These are phyloP conservation scores for Pangasianodon gigas DNA, from an alignment of 2,113 vertebrate genomes.

Conservation along the genomic window DNA sequence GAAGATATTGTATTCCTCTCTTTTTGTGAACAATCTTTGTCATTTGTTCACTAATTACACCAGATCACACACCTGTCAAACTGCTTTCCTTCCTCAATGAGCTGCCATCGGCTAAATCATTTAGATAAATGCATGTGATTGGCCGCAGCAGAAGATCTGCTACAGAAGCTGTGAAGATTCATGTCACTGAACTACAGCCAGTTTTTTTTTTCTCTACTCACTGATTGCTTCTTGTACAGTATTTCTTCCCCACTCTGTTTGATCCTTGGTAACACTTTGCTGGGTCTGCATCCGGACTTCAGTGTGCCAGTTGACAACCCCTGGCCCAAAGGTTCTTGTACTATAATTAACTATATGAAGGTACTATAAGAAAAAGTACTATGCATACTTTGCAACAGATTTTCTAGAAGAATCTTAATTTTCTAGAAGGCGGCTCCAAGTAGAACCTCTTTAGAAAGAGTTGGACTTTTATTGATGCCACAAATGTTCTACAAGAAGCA, in stretches of 20 bases:
- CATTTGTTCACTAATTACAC: not conserved
- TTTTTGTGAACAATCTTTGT: not conserved
- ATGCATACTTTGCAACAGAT: not conserved
- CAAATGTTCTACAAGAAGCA: not conserved
- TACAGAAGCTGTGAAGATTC: not conserved
- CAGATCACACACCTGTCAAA: not conserved
- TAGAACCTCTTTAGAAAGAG: not conserved
- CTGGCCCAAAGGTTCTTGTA: not conserved
- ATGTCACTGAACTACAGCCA: not conserved
- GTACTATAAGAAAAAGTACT: not conserved
- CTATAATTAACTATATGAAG: not conserved
- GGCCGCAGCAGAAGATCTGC: not conserved
- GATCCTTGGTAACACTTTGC: not conserved
- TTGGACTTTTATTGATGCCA: not conserved
- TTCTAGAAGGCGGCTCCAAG: not conserved
- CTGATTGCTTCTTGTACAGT: not conserved
- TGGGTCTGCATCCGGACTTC: not conserved
- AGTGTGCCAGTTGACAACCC: not conserved
- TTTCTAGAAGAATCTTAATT: not conserved
- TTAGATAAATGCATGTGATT: slow-evolving; percentile 2
- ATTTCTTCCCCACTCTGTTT: not conserved
- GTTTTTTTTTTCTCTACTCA: not conserved
- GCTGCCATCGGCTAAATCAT: not conserved
- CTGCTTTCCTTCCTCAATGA: not conserved
- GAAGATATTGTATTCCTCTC: not conserved